phyloP scores from a whole-genome alignment of 2,797 vertebrate species.

The Bufotes viridis region DNA sequence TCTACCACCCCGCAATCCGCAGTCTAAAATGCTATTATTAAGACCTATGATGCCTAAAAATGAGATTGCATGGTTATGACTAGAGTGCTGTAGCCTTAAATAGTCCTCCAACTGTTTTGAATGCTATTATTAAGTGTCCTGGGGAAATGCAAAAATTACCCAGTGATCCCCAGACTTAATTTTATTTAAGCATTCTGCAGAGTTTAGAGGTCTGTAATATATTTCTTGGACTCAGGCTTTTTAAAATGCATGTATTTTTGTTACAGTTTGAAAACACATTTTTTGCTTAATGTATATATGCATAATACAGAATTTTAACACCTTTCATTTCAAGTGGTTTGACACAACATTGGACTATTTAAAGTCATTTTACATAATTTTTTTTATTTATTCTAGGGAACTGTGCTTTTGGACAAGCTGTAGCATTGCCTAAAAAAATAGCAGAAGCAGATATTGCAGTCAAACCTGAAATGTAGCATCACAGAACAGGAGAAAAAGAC shows the following conservation, averaged over 20 bases:
- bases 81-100: slow-evolving; percentile 79
- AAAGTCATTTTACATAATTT: slow-evolving; percentile 11
- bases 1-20: slow-evolving; percentile 76
- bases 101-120: slow-evolving; percentile 80
- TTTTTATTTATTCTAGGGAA: background rate
- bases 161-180: slow-evolving; percentile 77
- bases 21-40: slow-evolving; percentile 81
- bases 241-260: slow-evolving; percentile 69
- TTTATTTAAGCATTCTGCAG: slow-evolving; percentile 73
- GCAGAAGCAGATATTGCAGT: slow-evolving; percentile 20
- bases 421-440: slow-evolving; percentile 26
- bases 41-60: slow-evolving; percentile 80
- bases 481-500: slow-evolving; percentile 51
- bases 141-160: slow-evolving; percentile 78
- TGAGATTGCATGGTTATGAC: slow-evolving; percentile 78
- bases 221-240: slow-evolving; percentile 37
- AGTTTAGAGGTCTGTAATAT: slow-evolving; percentile 67
- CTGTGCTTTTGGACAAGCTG: background rate
- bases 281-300: slow-evolving; percentile 66
- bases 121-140: slow-evolving; percentile 83
- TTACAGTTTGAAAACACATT: slow-evolving; percentile 72
- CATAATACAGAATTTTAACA: slow-evolving; percentile 38
- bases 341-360: slow-evolving; percentile 36
- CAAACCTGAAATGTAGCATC: slow-evolving; percentile 50
- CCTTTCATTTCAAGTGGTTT: slow-evolving; percentile 28